Evolutionary conservation across 2,113 vertebrate species (phyloP).

Genomic region (Protobothrops flavoviridis): DNA sequence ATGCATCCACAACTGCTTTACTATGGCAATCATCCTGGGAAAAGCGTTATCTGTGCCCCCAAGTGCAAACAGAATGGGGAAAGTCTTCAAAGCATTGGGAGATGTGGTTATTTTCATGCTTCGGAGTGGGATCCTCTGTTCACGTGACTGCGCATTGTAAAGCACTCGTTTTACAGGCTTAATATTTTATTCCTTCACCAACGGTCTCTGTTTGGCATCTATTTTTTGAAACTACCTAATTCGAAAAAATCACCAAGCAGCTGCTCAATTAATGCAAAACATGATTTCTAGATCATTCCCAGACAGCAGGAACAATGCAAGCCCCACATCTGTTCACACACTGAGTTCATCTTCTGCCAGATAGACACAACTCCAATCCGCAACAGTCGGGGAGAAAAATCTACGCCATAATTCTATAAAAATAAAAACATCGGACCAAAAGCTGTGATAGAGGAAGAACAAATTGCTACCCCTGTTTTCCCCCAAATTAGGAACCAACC

Average conservation of each 20-base stretch:
- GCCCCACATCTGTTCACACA: background rate
- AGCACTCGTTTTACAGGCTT: background rate
- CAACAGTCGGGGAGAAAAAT: background rate
- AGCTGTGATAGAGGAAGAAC: background rate
- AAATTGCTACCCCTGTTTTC: background rate
- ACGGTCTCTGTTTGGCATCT: background rate
- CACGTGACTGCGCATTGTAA: rapidly evolving
- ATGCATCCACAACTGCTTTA: too few species aligned
- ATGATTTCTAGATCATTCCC: background rate
- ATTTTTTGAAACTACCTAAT: background rate
- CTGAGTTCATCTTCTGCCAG: background rate
- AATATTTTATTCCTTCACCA: background rate
- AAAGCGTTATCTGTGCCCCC: background rate
- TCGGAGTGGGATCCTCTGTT: background rate
- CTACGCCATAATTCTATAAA: background rate
- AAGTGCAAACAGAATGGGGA: background rate
- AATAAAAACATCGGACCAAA: background rate
- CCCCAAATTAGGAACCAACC: background rate
- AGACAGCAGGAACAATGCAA: background rate
- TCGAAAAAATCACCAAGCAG: background rate
- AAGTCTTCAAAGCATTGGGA: background rate
- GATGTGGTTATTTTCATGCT: background rate
- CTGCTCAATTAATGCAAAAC: background rate
- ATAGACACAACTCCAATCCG: background rate
- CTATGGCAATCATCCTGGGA: background rate